A percentile compares a stretch with the other conserved stretches of the same genome.
phyloP scores from a whole-genome alignment of 2,797 vertebrate species.

The Siniperca undulata region DNA sequence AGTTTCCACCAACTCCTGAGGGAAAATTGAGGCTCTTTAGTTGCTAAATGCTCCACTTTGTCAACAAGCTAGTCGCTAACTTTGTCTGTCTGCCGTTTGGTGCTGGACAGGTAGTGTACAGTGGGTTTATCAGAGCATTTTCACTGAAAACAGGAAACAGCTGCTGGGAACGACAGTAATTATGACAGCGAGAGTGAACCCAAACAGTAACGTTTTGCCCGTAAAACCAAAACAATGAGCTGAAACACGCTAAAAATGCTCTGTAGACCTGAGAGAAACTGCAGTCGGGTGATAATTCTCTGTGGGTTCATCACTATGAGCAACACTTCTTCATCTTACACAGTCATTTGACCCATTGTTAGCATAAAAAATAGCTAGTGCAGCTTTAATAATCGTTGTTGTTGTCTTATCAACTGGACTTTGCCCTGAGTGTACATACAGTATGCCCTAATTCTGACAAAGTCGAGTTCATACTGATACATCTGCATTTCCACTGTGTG shows the following conservation, averaged over 20 bases:
- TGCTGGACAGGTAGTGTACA: not conserved
- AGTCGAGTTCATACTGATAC: not conserved
- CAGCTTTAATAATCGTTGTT: conserved; percentile 6
- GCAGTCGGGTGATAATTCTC: not conserved
- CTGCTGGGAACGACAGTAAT: not conserved
- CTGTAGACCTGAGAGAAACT: not conserved
- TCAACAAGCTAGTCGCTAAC: not conserved
- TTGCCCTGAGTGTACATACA: not conserved
- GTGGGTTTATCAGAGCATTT: too few species aligned
- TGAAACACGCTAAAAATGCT: not conserved
- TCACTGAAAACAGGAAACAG: not conserved
- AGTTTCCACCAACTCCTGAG: not conserved
- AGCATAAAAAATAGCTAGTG: not conserved
- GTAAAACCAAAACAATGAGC: conserved; percentile 7
- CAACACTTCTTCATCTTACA: not conserved
- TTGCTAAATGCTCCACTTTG: not conserved
- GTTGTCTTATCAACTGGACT: not conserved
- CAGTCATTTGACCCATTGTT: not conserved
- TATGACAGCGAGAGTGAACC: not conserved
- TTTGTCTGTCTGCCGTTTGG: not conserved
- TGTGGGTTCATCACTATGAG: not conserved
- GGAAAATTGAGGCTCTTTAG: not conserved
- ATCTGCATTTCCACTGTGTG: not conserved
- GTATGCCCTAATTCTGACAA: not conserved
- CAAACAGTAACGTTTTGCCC: too few species aligned